Percentiles rank a stretch among this genome's conserved stretches.
phyloP scores from a whole-genome alignment of 1,140 invertebrate species.

The Drosophila albomicans region DNA sequence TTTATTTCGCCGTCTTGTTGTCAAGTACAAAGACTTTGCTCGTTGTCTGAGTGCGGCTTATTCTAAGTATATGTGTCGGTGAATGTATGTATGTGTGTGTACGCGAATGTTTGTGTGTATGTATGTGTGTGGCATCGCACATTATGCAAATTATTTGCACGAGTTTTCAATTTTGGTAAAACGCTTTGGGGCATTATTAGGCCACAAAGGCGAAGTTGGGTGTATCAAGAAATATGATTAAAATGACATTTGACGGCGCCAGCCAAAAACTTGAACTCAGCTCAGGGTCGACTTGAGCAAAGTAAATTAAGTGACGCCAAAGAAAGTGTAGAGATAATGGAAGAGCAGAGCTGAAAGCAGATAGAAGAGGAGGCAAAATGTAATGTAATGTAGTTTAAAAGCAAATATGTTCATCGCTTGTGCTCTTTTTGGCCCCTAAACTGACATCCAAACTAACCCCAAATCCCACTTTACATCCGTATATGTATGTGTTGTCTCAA shows the following conservation, averaged over 20 bases:
- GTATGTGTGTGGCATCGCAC: slow-evolving; percentile 37
- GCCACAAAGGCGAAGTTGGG: slow-evolving; percentile 45
- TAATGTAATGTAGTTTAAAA: slow-evolving; percentile 23
- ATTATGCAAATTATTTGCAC: slow-evolving; percentile 82
- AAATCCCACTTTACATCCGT: slow-evolving; percentile 40
- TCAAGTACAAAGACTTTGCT: slow-evolving; percentile 47
- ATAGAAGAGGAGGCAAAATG: neutral
- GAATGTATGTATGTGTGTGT: slow-evolving; percentile 19
- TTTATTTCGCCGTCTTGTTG: slow-evolving; percentile 25
- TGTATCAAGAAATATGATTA: slow-evolving; percentile 67
- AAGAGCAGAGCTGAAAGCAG: neutral
- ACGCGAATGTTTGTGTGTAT: slow-evolving; percentile 1
- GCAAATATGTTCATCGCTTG: slow-evolving; percentile 51
- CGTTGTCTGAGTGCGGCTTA: slow-evolving; percentile 46
- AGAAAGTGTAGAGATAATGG: neutral
- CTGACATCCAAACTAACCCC: slow-evolving; percentile 41
- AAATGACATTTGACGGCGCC: slow-evolving; percentile 64
- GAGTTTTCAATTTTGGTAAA: slow-evolving; percentile 81
- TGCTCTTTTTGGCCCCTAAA: slow-evolving; percentile 32
- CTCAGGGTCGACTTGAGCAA: slow-evolving; percentile 41
- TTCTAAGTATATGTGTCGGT: neutral
- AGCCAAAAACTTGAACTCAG: slow-evolving; percentile 34
- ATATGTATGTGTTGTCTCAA: slow-evolving; percentile 32
- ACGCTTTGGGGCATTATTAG: slow-evolving; percentile 74
- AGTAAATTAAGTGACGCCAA: slow-evolving; percentile 59